Conservation (phyloP, 2,888 invertebrate species). For the Acleris emargana region DNA sequence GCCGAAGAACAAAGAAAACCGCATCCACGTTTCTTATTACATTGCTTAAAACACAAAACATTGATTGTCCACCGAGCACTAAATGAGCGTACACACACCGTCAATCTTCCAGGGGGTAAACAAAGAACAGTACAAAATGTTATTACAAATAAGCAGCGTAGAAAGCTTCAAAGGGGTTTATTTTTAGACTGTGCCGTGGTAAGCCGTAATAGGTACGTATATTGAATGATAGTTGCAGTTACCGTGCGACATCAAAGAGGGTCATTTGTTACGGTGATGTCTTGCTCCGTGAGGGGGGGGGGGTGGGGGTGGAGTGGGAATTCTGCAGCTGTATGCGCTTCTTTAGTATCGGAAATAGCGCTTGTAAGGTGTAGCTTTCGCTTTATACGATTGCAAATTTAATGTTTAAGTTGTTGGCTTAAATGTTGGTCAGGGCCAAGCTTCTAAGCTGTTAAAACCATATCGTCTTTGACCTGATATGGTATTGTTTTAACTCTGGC, state of each 20-base stretch:
- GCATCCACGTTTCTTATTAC: constrained; percentile 33
- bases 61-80: constrained; percentile 31
- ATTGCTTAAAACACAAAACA: constrained; percentile 32
- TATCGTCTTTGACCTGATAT: too few relatives aligned
- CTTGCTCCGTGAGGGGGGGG: constrained; percentile 9
- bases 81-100: constrained; percentile 15
- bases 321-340: constrained; percentile 20
- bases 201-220: constrained; percentile 5
- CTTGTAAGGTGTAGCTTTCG: too few relatives aligned
- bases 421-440: too few relatives aligned
- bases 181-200: constrained; percentile 26
- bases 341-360: background rate
- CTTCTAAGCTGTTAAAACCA: too few relatives aligned
- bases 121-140: constrained; percentile 3
- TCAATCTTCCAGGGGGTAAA: constrained; percentile 16
- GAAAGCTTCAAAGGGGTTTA: constrained; percentile 26
- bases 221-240: constrained; percentile 36
- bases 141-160: constrained; percentile 17
- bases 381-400: too few relatives aligned
- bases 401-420: too few relatives aligned
- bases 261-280: constrained; percentile 35
- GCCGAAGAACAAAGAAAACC: constrained; percentile 30
- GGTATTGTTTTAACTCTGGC: too few relatives aligned
- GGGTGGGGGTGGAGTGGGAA: background rate
- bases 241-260: constrained; percentile 31